phyloP scores from a whole-genome alignment of 2,113 vertebrate species.

The Phoxinus phoxinus region DNA sequence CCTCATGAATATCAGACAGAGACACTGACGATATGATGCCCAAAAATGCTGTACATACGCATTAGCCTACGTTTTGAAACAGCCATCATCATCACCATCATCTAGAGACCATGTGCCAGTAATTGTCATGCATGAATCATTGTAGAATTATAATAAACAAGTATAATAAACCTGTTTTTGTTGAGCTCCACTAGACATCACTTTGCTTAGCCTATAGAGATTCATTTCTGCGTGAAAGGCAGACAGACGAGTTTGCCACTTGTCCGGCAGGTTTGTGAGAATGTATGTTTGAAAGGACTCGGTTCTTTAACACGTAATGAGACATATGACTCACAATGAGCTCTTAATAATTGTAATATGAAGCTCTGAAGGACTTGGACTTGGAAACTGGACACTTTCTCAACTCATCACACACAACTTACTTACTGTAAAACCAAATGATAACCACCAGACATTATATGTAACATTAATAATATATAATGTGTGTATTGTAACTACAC shows the following conservation, averaged over 20 bases:
- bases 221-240: constrained; percentile 14
- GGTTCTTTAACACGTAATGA: background rate
- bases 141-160: background rate
- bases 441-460: background rate
- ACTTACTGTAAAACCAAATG: background rate
- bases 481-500: background rate
- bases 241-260: constrained; percentile 46
- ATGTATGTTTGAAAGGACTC: constrained; percentile 20
- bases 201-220: background rate
- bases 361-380: background rate
- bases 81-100: background rate
- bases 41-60: background rate
- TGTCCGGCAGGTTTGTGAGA: constrained; percentile 43
- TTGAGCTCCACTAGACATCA: background rate
- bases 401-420: background rate
- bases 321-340: background rate
- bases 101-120: background rate
- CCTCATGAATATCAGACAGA: too few species aligned
- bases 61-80: background rate
- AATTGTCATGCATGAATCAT: background rate
- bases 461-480: background rate
- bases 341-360: background rate
- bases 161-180: constrained; percentile 3
- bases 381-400: constrained; percentile 12
- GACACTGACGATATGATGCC: background rate